Conservation (phyloP, 2,888 invertebrate species). For the Mesorhabditis spiculigera region DNA sequence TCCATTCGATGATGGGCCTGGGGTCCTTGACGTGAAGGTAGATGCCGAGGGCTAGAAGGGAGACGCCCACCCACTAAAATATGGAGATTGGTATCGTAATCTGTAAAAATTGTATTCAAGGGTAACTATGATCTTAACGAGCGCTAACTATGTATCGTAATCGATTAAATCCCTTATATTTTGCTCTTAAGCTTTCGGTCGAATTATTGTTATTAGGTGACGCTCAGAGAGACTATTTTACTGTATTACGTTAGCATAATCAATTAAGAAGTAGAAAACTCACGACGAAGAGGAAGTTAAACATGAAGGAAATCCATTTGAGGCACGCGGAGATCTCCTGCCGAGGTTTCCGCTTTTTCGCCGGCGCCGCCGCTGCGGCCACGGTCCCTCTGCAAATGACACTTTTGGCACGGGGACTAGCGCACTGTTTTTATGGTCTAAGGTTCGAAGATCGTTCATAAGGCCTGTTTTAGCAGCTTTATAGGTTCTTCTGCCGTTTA, state of each 20-base stretch:
- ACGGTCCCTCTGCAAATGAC: too few species aligned
- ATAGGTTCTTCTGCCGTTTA: too few species aligned
- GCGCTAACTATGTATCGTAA: too few species aligned
- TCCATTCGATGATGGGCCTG: constrained; percentile 42
- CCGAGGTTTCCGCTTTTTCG: constrained; percentile 48
- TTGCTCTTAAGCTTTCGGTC: constrained; percentile 11
- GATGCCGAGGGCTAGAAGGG: constrained; percentile 51
- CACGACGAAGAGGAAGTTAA: constrained; percentile 56
- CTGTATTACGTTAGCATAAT: neutral
- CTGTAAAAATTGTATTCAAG: too few species aligned
- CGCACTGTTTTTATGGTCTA: too few species aligned
- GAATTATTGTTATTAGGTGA: constrained; percentile 6
- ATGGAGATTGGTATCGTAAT: neutral
- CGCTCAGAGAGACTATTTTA: constrained; percentile 9
- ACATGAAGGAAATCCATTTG: constrained; percentile 56
- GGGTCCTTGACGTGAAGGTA: constrained; percentile 56
- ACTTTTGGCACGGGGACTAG: too few species aligned
- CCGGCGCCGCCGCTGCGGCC: too few species aligned
- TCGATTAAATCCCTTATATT: too few species aligned
- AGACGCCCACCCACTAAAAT: constrained; percentile 53
- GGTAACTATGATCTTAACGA: too few species aligned
- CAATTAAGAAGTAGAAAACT: constrained; percentile 27
- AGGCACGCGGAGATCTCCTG: constrained; percentile 57
- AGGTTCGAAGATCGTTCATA: too few species aligned
- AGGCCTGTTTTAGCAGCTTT: too few species aligned